phyloP scores from a whole-genome alignment of 2,888 invertebrate genomes.

The Halictus quadricinctus region DNA sequence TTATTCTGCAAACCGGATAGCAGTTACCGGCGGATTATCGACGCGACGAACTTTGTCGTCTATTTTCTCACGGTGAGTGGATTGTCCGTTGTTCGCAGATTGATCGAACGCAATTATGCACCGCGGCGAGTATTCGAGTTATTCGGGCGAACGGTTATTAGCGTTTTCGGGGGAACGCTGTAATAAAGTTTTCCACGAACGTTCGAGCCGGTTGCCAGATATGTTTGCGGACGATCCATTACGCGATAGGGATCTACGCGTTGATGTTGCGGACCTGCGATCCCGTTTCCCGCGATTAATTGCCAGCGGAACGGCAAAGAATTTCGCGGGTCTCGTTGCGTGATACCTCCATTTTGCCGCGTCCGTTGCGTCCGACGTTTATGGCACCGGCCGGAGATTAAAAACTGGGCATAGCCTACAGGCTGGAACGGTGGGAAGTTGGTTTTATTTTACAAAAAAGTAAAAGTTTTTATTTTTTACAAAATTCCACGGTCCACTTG shows the following conservation, averaged over 20 bases:
- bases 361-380: not conserved
- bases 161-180: not conserved
- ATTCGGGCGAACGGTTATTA: not conserved
- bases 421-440: not conserved
- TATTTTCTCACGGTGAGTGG: not conserved
- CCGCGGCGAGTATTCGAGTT: not conserved
- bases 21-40: not conserved
- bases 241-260: not conserved
- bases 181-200: not conserved
- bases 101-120: not conserved
- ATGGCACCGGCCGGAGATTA: not conserved
- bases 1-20: slow-evolving; percentile 18
- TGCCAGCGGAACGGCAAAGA: not conserved
- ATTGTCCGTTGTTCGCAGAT: not conserved
- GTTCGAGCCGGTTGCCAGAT: not conserved
- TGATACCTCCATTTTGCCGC: not conserved
- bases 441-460: too few species aligned
- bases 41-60: not conserved
- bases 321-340: not conserved
- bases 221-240: not conserved
- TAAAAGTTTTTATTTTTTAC: not conserved
- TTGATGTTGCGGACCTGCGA: not conserved
- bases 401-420: not conserved
- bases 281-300: not conserved
- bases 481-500: too few species aligned